Evolutionary conservation across 2,888 invertebrate genomes (phyloP).

Genomic region (Drosophila leonis): DNA sequence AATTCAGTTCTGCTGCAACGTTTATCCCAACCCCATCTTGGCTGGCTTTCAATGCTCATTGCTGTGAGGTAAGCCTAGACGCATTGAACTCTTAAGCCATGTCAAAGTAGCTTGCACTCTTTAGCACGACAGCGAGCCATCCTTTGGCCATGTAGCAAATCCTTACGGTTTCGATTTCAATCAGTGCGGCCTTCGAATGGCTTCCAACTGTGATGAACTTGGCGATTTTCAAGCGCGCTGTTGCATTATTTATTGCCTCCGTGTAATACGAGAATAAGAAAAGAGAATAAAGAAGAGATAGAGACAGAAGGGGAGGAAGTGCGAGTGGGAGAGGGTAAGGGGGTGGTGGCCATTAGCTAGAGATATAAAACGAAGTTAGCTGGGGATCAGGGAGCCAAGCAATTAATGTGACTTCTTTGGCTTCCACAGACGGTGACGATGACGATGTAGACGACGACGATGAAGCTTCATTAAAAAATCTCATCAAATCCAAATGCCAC

Average conservation of each 20-base stretch:
- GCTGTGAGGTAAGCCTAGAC: slow-evolving; percentile 29
- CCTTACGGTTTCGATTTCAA: slow-evolving; percentile 76
- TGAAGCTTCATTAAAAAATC: slow-evolving; percentile 39
- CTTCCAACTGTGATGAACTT: slow-evolving; percentile 68
- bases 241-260: slow-evolving; percentile 51
- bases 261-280: slow-evolving; percentile 36
- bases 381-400: slow-evolving; percentile 37
- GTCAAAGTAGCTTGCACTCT: slow-evolving; percentile 60
- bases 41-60: slow-evolving; percentile 11
- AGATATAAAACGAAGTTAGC: neutral
- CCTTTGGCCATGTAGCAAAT: slow-evolving; percentile 48
- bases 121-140: slow-evolving; percentile 38
- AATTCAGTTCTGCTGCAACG: slow-evolving; percentile 6
- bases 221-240: slow-evolving; percentile 35
- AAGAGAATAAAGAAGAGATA: neutral
- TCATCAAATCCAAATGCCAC: slow-evolving; percentile 43
- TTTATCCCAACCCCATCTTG: slow-evolving; percentile 4
- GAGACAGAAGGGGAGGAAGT: neutral
- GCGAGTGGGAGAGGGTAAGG: neutral
- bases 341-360: neutral
- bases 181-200: slow-evolving; percentile 57
- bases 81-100: slow-evolving; percentile 70
- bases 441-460: neutral
- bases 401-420: slow-evolving; percentile 68
- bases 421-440: slow-evolving; percentile 40